Conservation (phyloP, 1,140 invertebrate genomes). For the Andricus grossulariae region DNA sequence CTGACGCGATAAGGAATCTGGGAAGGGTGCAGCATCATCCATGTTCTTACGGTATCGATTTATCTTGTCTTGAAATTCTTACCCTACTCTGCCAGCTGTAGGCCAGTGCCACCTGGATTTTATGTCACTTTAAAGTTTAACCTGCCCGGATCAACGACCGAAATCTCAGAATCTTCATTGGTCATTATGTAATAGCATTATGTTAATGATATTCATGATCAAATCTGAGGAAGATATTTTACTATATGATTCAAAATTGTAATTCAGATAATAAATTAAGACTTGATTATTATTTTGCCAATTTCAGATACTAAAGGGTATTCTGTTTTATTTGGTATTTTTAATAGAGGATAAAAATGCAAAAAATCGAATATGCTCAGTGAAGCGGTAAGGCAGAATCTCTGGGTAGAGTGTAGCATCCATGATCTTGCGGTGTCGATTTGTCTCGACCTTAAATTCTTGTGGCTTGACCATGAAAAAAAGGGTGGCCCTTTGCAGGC, state of each 20-base stretch:
- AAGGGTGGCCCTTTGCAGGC: neutral
- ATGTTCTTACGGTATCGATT: too few species aligned
- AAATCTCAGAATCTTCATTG: neutral
- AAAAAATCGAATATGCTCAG: neutral
- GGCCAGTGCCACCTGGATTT: conserved; percentile 58
- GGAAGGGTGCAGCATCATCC: too few species aligned
- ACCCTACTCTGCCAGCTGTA: conserved; percentile 51
- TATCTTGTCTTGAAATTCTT: too few species aligned
- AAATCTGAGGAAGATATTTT: too few species aligned
- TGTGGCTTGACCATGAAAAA: conserved; percentile 38
- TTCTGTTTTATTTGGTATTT: too few species aligned
- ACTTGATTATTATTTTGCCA: too few species aligned
- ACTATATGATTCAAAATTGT: too few species aligned
- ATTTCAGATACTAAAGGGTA: too few species aligned
- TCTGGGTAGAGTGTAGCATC: neutral
- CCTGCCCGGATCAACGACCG: conserved; percentile 22
- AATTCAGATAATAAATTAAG: too few species aligned
- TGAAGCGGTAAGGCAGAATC: neutral
- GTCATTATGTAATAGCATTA: neutral
- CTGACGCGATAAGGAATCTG: too few species aligned
- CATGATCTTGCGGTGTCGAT: conserved; percentile 38
- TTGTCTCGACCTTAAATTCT: conserved; percentile 52
- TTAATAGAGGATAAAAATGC: too few species aligned
- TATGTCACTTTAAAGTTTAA: conserved; percentile 19
- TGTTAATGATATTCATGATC: too few species aligned